Base-by-base conservation (phyloP, 2,888 invertebrate species). In the Apocheima hispidaria region DNA sequence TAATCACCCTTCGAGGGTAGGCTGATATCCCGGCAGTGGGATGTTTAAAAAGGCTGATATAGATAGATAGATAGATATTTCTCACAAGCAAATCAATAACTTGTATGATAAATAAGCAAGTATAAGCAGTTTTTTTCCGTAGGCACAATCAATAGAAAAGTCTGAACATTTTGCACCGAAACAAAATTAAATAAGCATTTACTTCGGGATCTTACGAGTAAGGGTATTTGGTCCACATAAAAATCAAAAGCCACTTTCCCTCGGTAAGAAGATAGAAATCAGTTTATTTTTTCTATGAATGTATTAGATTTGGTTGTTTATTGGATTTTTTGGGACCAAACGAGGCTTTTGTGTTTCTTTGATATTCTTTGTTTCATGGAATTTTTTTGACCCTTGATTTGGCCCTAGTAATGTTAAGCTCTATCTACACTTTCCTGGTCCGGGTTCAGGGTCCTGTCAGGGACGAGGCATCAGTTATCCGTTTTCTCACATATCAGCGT, bases 261-360 rank as follows among this genome's bases (percentile, higher is more conserved):
- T 70, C 65, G 63, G 57, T 58, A 70, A 69, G 61, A 59, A 75
- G 71, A 81, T 72, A 78, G 65, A 74, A 78, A 75, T 75, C 69
- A 71, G 70, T 74, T 71, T 75, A 74, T 74, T 70, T 74, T 70
- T 75, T 72, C 71, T 75, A 76, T 73, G 72, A 77, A 77, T 78
- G 72, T 77, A 75, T 80, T 70, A 73, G 61, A 73, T 70, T 62
- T 60, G 54, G 69, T 74, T 77, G 73, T 74, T 79, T 72, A 78
- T 79, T 76, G 67, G 68, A 73, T 74, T 74, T 77, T 72, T 71
- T 56, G 70, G 66, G 67, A 66, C 55, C 62, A 35, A 63, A 55
- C 66, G 48, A 66, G 55, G 54, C 60, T 54, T 60, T 54, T 53
- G 36, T 54, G 49, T 43, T 21, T 36, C 60, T 60, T 60, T 60